These are phyloP conservation scores for Gadopsis marmoratus DNA, from an alignment of 2,797 vertebrate species.

Conservation along the genomic window DNA sequence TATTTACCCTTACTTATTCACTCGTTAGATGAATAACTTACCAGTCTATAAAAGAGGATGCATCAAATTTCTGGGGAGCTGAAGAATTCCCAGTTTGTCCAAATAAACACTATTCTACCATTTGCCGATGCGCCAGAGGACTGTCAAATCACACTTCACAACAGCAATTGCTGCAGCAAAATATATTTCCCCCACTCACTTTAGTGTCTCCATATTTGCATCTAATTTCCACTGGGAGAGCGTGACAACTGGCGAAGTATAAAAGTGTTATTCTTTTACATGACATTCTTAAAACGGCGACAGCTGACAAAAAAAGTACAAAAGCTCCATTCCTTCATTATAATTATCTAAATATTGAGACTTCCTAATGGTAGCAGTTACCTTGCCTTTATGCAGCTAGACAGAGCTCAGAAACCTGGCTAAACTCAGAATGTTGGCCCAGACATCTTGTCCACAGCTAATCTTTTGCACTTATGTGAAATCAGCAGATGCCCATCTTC, in stretches of 20 bases:
- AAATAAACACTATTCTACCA: slow-evolving; percentile 20
- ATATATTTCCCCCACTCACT: slow-evolving; percentile 41
- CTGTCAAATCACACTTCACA: slow-evolving; percentile 32
- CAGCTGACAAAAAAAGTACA: slow-evolving; percentile 45
- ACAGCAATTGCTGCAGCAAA: slow-evolving; percentile 36
- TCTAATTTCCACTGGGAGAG: slow-evolving; percentile 57
- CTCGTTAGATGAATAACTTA: slow-evolving; percentile 19
- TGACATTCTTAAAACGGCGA: slow-evolving; percentile 33
- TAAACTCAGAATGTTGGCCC: background rate
- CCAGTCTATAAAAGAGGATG: background rate
- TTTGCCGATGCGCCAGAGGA: slow-evolving; percentile 25
- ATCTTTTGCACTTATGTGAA: slow-evolving; percentile 1
- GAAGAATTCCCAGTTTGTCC: slow-evolving; percentile 26
- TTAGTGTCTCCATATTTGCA: slow-evolving; percentile 48
- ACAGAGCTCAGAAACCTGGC: slow-evolving; percentile 3
- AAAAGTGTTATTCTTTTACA: slow-evolving; percentile 43
- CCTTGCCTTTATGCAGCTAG: background rate
- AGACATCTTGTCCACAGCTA: background rate
- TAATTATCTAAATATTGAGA: slow-evolving; percentile 20
- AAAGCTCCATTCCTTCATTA: slow-evolving; percentile 41
- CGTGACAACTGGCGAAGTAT: slow-evolving; percentile 34
- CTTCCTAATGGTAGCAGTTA: slow-evolving; percentile 40
- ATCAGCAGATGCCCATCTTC: slow-evolving; percentile 13
- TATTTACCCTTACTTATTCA: slow-evolving; percentile 11
- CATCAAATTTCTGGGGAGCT: slow-evolving; percentile 19